phyloP scores from a whole-genome alignment of 1,140 invertebrate species.

The Cylas formicarius region DNA sequence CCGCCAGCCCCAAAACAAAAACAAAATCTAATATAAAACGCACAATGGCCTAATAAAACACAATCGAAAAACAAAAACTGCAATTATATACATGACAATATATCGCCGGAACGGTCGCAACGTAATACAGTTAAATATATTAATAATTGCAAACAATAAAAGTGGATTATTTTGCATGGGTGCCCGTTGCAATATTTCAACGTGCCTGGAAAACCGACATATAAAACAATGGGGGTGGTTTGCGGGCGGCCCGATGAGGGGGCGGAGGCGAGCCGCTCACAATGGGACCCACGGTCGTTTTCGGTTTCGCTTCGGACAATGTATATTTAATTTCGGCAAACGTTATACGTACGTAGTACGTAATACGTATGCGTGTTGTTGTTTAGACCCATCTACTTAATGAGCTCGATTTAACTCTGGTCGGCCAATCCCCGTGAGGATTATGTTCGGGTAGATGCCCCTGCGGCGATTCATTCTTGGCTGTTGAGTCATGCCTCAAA shows the following conservation, averaged over 20 bases:
- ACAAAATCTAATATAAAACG: slow-evolving; percentile 39
- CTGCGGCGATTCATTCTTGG: too few species aligned
- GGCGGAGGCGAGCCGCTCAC: not conserved
- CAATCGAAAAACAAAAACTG: slow-evolving; percentile 37
- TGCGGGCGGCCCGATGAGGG: slow-evolving; percentile 18
- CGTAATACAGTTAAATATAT: slow-evolving; percentile 39
- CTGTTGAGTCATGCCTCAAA: too few species aligned
- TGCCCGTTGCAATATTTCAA: slow-evolving; percentile 26
- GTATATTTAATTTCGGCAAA: slow-evolving; percentile 27
- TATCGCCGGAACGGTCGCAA: slow-evolving; percentile 26
- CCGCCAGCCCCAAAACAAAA: slow-evolving; percentile 31
- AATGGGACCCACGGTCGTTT: slow-evolving; percentile 10
- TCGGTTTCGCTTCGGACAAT: slow-evolving; percentile 21
- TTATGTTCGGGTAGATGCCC: too few species aligned
- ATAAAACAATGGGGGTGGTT: slow-evolving; percentile 22
- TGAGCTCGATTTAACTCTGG: too few species aligned
- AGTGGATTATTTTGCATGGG: slow-evolving; percentile 37
- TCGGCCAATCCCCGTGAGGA: too few species aligned
- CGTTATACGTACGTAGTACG: too few species aligned
- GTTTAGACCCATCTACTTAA: too few species aligned
- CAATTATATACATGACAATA: slow-evolving; percentile 38
- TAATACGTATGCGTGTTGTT: too few species aligned
- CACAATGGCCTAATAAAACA: slow-evolving; percentile 38
- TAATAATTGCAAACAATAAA: slow-evolving; percentile 40
- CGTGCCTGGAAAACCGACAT: slow-evolving; percentile 22